Evolutionary conservation across 2,888 invertebrate genomes (phyloP), one percentile per base, ranked within the genome.

Genomic region (Arenicola marina): DNA sequence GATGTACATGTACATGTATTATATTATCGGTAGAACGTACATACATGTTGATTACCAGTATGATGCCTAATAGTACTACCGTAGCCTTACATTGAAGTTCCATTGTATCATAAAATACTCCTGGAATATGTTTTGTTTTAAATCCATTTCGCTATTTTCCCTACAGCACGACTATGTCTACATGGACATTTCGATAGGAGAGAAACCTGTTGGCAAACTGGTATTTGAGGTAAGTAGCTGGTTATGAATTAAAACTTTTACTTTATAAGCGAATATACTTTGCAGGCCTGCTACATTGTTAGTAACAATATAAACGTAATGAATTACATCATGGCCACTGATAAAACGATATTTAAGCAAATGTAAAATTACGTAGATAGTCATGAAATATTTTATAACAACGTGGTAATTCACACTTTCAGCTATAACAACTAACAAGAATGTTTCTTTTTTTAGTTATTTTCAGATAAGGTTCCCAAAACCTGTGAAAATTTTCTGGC

Each of bases 391-490:
- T 38, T 38, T n/a, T 15, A 15, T 38, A 11, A 38, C 11, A 38
- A 38, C 43, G n/a, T 38, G 43, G 11, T 38, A 38, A 11, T 38
- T 38, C 43, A 38, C 11, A n/a, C 43, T 15, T n/a, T n/a, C n/a
- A 38, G n/a, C 43, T 38, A 15, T 45, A 45, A 45, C n/a, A n/a
- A n/a, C n/a, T n/a, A n/a, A n/a, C n/a, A n/a, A n/a, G n/a, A n/a
- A n/a, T n/a, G n/a, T n/a, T 28, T 57, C 31, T 45, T 51, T 32
- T 69, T 70, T 3, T 68, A 82, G 81, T 66, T 83, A 48, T 83
- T 78, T 66, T 74, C 75, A 48, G 78, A 82, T 61, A 87, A 92
- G 89, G 95, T 95, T 79, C 89, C 95, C 83, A 94, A 94, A 87
- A 95, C 84, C 1, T 82, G 83, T 93, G 92, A 93, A 92, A 87